A percentile compares a stretch with the other conserved stretches of the same genome.
Conservation (phyloP, 2,797 vertebrate species). For the Knipowitschia caucasica region DNA sequence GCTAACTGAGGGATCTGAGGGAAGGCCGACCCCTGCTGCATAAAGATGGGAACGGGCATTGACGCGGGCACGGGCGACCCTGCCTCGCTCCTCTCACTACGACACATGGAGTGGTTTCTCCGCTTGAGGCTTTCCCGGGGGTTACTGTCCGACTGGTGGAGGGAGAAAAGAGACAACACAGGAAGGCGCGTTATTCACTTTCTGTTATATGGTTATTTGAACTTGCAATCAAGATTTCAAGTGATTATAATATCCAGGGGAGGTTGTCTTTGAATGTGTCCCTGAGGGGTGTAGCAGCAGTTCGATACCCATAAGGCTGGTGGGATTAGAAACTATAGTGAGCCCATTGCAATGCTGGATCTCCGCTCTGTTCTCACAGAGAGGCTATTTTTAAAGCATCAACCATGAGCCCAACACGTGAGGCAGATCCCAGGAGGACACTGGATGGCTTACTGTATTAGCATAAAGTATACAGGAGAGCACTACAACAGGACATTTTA, state of each 20-base stretch:
- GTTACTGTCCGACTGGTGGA: conserved; percentile 66
- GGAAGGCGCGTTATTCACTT: conserved; percentile 4
- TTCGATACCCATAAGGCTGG: conserved; percentile 49
- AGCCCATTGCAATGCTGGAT: conserved; percentile 43
- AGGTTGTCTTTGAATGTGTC: conserved; percentile 27
- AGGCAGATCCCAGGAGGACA: conserved; percentile 63
- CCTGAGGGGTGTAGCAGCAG: conserved; percentile 52
- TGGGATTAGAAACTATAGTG: conserved; percentile 59
- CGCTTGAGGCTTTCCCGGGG: conserved; percentile 77
- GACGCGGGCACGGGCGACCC: conserved; percentile 48
- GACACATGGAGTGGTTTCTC: conserved; percentile 78
- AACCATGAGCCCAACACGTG: conserved; percentile 68
- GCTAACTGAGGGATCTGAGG: conserved; percentile 71
- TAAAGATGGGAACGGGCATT: conserved; percentile 60
- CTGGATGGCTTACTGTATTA: conserved; percentile 67
- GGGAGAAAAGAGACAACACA: neutral
- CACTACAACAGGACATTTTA: conserved; percentile 49
- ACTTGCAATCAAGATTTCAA: conserved; percentile 7
- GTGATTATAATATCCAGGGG: conserved; percentile 33
- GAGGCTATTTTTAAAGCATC: conserved; percentile 77
- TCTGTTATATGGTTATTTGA: conserved; percentile 2
- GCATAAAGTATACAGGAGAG: conserved; percentile 63
- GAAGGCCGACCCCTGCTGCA: conserved; percentile 72
- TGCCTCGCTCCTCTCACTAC: conserved; percentile 58
- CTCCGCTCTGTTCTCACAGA: conserved; percentile 61